A percentile compares a stretch with the other conserved stretches of the same genome.
These are phyloP conservation scores for Aphaenogaster ashmeadi DNA, from an alignment of 1,140 invertebrate genomes.

Conservation along the genomic window DNA sequence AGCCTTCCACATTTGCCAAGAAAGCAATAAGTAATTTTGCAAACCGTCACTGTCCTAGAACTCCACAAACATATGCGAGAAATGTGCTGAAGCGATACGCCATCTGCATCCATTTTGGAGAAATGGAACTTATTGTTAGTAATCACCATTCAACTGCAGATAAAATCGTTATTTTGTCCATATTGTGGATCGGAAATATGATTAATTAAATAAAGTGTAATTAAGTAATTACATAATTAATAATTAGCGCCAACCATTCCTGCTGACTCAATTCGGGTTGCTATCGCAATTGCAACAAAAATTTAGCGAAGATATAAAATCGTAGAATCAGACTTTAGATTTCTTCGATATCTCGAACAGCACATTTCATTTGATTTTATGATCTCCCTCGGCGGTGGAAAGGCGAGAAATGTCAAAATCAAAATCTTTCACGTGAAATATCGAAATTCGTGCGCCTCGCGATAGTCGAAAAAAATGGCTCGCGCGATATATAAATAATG, in stretches of 20 bases:
- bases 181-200: background rate
- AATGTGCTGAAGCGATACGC: background rate
- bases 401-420: conserved; percentile 27
- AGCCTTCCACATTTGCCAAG: background rate
- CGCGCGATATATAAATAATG: conserved; percentile 24
- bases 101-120: background rate
- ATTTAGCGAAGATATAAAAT: background rate
- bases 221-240: background rate
- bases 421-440: conserved; percentile 31
- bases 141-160: background rate
- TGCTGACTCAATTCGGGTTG: background rate
- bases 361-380: conserved; percentile 23
- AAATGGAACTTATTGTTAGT: background rate
- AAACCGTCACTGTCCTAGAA: background rate
- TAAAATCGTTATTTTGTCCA: background rate
- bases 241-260: background rate
- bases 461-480: background rate
- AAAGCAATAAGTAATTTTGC: background rate
- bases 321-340: background rate
- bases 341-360: conserved; percentile 42
- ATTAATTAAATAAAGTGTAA: background rate
- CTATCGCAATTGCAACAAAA: background rate
- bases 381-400: background rate
- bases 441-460: background rate
- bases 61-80: background rate